Percentiles rank a stretch among this genome's conserved stretches.
Evolutionary conservation across 2,888 invertebrate species (phyloP).

Genomic region (Drosophila imparisetae): DNA sequence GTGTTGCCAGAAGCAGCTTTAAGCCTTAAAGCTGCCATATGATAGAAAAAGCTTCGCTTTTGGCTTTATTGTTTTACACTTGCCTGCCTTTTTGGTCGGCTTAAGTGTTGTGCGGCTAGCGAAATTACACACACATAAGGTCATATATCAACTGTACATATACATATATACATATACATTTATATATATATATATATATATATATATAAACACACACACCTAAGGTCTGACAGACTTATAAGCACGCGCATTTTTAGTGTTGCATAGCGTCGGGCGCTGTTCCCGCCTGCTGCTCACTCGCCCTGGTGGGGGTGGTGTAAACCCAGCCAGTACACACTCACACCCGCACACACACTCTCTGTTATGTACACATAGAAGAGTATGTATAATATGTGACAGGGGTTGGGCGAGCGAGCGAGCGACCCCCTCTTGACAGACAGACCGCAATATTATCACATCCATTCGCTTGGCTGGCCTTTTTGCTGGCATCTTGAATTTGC

Average conservation of each 20-base stretch:
- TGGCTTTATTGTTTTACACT: constrained; percentile 51
- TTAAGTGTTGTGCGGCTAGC: constrained; percentile 32
- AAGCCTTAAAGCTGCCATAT: constrained; percentile 67
- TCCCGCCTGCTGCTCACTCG: constrained; percentile 18
- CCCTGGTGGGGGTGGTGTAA: constrained; percentile 50
- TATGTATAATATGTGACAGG: constrained; percentile 54
- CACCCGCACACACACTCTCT: constrained; percentile 20
- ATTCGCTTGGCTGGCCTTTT: constrained; percentile 28
- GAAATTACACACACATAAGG: constrained; percentile 46
- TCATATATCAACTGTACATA: constrained; percentile 37
- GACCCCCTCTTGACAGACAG: constrained; percentile 22
- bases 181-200: constrained; percentile 4
- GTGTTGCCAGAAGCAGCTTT: constrained; percentile 58
- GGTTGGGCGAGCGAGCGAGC: constrained; percentile 24
- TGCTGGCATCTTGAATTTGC: constrained; percentile 4
- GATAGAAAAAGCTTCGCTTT: constrained; percentile 46
- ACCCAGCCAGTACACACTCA: constrained; percentile 39
- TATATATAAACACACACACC: constrained; percentile 15
- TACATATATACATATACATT: not conserved
- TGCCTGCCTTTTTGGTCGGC: constrained; percentile 31
- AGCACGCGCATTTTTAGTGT: constrained; percentile 76
- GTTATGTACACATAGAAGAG: constrained; percentile 59
- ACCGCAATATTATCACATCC: constrained; percentile 55
- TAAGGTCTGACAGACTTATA: constrained; percentile 47
- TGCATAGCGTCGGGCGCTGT: constrained; percentile 74